Conservation (phyloP, 2,797 vertebrate species). For the Manis crassicaudata region DNA sequence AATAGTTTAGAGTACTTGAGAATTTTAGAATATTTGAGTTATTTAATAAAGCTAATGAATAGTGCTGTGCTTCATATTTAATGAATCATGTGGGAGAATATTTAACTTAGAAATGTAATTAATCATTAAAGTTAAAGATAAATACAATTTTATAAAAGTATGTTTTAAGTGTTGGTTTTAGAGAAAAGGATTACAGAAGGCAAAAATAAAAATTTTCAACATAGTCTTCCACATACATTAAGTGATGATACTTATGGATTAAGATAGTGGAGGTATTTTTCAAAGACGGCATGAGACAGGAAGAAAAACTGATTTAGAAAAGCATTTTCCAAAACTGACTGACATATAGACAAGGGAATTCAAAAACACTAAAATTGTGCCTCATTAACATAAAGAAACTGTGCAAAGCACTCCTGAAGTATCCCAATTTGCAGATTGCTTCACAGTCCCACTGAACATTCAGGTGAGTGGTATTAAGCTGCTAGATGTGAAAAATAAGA, state of each 20-base stretch:
- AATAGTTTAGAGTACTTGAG: neutral
- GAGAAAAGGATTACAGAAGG: neutral
- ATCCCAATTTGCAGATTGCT: conserved; percentile 47
- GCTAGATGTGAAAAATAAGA: conserved; percentile 40
- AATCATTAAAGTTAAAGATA: neutral
- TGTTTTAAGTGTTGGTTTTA: neutral
- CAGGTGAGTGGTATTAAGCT: conserved; percentile 43
- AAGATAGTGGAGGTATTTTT: conserved; percentile 2
- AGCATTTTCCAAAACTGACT: conserved; percentile 33
- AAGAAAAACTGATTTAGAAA: conserved; percentile 60
- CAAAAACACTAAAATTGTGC: conserved; percentile 42
- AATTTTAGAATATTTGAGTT: neutral
- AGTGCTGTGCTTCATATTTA: neutral
- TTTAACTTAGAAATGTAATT: neutral
- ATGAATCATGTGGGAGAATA: neutral
- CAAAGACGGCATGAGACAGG: neutral
- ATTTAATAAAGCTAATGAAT: neutral
- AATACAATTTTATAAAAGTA: neutral
- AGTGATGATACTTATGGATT: conserved; percentile 31
- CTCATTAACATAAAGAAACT: conserved; percentile 51
- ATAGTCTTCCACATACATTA: conserved; percentile 33
- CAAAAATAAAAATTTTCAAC: conserved; percentile 15
- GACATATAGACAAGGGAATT: conserved; percentile 61
- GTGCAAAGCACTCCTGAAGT: conserved; percentile 36
- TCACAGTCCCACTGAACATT: neutral